Evolutionary conservation across 2,797 vertebrate species (phyloP).

Genomic region (Sphenopsis melanotis): DNA sequence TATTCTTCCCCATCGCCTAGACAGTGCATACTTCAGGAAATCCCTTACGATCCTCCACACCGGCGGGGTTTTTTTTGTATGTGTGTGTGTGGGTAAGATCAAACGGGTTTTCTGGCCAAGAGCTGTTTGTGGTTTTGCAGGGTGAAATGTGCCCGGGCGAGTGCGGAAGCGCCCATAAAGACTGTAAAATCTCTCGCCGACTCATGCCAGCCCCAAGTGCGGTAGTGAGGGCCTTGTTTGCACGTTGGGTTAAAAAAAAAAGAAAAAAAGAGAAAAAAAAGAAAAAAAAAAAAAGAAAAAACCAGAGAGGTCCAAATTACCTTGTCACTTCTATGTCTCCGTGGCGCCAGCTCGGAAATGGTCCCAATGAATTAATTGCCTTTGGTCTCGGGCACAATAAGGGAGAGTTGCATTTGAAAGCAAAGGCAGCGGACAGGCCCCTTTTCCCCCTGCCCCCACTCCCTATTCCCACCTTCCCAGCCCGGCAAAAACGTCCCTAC

Average conservation of each 20-base stretch:
- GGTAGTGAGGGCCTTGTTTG: constrained; percentile 61
- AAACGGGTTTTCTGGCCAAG: constrained; percentile 46
- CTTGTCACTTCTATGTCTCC: constrained; percentile 77
- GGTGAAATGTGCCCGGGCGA: constrained; percentile 53
- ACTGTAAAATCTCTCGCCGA: constrained; percentile 53
- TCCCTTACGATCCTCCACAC: not conserved
- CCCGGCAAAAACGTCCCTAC: not conserved
- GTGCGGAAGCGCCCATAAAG: constrained; percentile 68
- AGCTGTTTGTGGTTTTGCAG: constrained; percentile 62
- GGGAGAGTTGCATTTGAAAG: constrained; percentile 79
- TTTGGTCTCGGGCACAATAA: constrained; percentile 72
- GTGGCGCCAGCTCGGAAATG: constrained; percentile 83
- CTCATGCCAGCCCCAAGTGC: constrained; percentile 22
- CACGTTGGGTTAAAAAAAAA: constrained; percentile 41
- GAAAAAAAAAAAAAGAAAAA: not conserved
- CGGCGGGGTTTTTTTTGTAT: rapidly evolving
- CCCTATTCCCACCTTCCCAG: constrained; percentile 2
- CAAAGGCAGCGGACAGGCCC: constrained; percentile 45
- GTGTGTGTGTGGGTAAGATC: constrained; percentile 26
- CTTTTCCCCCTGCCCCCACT: not conserved
- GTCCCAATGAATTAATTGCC: constrained; percentile 74
- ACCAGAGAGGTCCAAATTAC: constrained; percentile 66
- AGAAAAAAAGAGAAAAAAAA: too few species aligned
- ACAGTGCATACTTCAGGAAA: not conserved
- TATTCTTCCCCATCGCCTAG: not conserved